Evolutionary conservation across 2,888 invertebrate genomes (phyloP), one percentile per base, ranked within the genome.

Genomic region (Tetragonula carbonaria): DNA sequence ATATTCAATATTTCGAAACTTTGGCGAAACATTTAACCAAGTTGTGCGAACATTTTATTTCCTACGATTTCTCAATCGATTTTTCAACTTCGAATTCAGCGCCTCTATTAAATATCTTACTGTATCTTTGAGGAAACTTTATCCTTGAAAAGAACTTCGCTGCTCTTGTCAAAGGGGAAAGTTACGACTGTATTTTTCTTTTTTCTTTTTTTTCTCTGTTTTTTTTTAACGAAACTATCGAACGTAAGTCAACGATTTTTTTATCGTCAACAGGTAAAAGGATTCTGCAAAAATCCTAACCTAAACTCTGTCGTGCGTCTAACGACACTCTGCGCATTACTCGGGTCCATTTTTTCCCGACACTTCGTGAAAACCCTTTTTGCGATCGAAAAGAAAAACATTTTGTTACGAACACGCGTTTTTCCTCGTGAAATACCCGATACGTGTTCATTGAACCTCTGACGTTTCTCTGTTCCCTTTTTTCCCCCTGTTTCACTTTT

Each of bases 291-390:
- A 67, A 77, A 45, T 21, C 55, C 65, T 2, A n/a, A 84, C 28
- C 28, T 28, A 28, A 28, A 82, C 85, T 79, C 77, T 72, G 79
- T 51, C 63, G 71, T 59, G 14, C 59, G n/a, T 18, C 23, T 68
- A 72, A 82, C 71, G 80, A 80, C 38, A 38, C 38, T 38, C 84
- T 82, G 90, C 73, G 88, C 86, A 87, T 91, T 87, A 86, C 87
- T 66, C 66, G 82, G 89, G 86, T 83, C 83, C 77, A 87, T 85
- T 75, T 82, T 85, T 82, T 75, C 50, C 59, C 28, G 53, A 8
- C 11, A 23, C 65, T 3, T 16, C 53, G 28, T 50, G 33, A 45
- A 63, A 28, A 21, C 2, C 13, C 87, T 90, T 90, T 89, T 83
- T 78, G 59, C 72, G 18, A 66, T 70, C 55, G 70, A 70, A 21